Conservation (phyloP, 2,888 invertebrate genomes). For the Pristionchus entomophagus region DNA sequence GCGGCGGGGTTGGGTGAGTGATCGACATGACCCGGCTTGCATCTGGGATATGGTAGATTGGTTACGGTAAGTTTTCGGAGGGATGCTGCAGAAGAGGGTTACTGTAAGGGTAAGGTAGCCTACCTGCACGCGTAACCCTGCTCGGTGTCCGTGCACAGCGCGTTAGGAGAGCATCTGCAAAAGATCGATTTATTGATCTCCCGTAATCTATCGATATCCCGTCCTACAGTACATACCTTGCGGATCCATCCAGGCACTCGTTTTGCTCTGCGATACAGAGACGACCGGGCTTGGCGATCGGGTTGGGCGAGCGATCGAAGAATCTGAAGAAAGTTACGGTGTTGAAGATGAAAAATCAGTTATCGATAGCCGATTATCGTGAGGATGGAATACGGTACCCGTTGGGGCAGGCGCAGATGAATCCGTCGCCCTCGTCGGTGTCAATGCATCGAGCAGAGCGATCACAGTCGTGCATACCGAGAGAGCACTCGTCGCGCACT, state of each 20-base stretch:
- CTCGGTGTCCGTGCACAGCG: conserved; percentile 74
- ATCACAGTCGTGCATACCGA: conserved; percentile 73
- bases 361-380: background rate
- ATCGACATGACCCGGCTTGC: conserved; percentile 75
- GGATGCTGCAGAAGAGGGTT: background rate
- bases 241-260: conserved; percentile 71
- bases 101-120: background rate
- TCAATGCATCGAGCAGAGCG: conserved; percentile 74
- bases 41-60: conserved; percentile 50
- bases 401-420: conserved; percentile 69
- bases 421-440: conserved; percentile 70
- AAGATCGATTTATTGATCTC: background rate
- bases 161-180: conserved; percentile 72
- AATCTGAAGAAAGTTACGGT: conserved; percentile 53
- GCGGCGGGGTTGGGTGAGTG: conserved; percentile 74
- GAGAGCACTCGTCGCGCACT: conserved; percentile 55
- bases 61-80: background rate
- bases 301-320: conserved; percentile 72
- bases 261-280: conserved; percentile 73
- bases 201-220: background rate
- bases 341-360: conserved; percentile 40
- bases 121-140: conserved; percentile 71
- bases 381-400: conserved; percentile 45
- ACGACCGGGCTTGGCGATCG: conserved; percentile 68
- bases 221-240: conserved; percentile 51